Evolutionary conservation across 2,113 vertebrate genomes (phyloP), one percentile per base, ranked within the genome.

Genomic region (Arothron firmamentum): DNA sequence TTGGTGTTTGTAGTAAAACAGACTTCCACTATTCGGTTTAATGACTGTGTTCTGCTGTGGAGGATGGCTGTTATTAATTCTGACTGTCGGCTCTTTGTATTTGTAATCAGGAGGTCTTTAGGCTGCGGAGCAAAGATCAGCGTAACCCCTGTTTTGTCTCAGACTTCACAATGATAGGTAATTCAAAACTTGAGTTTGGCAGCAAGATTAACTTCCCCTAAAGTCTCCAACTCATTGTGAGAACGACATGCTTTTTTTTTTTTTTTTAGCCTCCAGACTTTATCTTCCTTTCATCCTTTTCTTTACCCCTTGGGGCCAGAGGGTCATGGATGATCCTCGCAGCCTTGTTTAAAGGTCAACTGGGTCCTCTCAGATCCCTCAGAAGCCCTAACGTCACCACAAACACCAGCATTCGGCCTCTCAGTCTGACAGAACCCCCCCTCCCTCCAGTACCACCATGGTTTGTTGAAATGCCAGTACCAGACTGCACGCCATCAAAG

Each of bases 401-500:
- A 70, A 54, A 4, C 16, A 16, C 52, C 50, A 16, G 53, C 72
- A 51, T 17, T 28, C 52, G 13, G 25, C 47, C 1, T 20, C 72
- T 51, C 25, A 1, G 52, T 28, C 50, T 17, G 31, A 31, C 1
- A 20, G 5, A 62, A 54, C 25, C 48, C 19, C 0, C 3, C 56
- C 34, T 9, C 34, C 9, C 9, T 6, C 28, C 6, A 3, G 34
- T 3, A 11, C 34, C 34, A 38, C 34, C 34, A 31, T 31, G 34
- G 9, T 38, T 12, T 38, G 34, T 38, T 38, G 34, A 38, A 38
- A 38, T 12, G 34, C 34, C 34, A 10, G 34, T 56, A 63, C 45
- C 58, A 46, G 62, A 25, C 70, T 63, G 19, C 45, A 52, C 15
- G 56, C 48, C 65, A 72, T 88, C 81, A 88, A 88, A 87, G 82